phyloP scores from a whole-genome alignment of 2,113 vertebrate species.

The Mesembrinibis cayennensis region DNA sequence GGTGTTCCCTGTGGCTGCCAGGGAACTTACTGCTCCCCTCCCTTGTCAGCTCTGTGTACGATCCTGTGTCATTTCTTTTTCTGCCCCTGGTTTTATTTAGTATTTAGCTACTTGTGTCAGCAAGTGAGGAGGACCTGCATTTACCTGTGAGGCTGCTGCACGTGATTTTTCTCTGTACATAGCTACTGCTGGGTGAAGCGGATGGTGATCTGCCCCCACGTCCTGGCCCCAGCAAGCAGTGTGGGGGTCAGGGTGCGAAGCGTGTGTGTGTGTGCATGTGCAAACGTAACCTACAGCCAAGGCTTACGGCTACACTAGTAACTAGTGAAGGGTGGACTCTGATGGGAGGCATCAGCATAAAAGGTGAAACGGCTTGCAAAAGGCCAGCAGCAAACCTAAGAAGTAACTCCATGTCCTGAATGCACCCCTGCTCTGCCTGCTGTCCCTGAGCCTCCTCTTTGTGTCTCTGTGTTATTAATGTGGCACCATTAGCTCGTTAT shows the following conservation, averaged over 20 bases:
- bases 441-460: neutral
- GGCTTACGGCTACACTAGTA: neutral
- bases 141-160: neutral
- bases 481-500: neutral
- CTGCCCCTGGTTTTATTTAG: neutral
- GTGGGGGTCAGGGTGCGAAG: neutral
- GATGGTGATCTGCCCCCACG: neutral
- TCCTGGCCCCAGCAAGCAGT: neutral
- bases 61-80: neutral
- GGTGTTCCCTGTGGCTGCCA: neutral
- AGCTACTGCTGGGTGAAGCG: neutral
- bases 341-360: neutral
- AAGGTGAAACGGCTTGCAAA: neutral
- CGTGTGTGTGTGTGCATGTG: fast-evolving
- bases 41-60: neutral
- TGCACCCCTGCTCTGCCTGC: neutral
- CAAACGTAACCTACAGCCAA: neutral
- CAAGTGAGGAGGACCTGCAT: neutral
- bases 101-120: neutral
- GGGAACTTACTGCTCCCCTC: neutral
- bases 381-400: neutral
- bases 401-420: neutral
- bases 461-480: neutral
- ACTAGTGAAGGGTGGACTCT: neutral
- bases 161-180: neutral